phyloP scores from a whole-genome alignment of 2,888 invertebrate genomes.

The Lasioglossum malachurum region DNA sequence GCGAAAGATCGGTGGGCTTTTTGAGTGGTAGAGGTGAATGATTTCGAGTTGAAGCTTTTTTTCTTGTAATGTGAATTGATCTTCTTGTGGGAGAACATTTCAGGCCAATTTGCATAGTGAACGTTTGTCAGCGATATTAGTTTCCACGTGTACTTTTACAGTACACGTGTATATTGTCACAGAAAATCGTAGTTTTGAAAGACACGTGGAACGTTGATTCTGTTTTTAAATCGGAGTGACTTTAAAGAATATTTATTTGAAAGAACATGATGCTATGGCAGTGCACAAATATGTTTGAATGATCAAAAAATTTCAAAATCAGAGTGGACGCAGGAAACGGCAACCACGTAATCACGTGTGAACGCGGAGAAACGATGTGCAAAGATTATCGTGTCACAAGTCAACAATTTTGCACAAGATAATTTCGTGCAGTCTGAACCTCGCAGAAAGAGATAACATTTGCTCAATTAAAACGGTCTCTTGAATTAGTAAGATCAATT shows the following conservation, averaged over 20 bases:
- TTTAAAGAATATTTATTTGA: no score
- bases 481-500: background rate
- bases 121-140: no score
- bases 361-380: background rate
- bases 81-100: background rate
- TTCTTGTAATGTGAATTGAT: background rate
- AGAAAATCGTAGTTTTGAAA: no score
- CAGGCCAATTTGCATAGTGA: background rate
- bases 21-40: background rate
- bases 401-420: background rate
- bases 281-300: no score
- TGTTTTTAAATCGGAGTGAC: no score
- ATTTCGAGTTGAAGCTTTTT: background rate
- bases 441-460: background rate
- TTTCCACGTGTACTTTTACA: background rate
- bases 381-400: background rate
- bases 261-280: no score
- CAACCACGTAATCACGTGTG: no score
- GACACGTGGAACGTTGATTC: no score
- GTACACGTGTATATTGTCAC: no score
- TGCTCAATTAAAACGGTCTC: background rate
- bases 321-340: no score
- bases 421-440: background rate
- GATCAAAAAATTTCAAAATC: no score
- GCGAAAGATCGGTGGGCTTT: background rate